Evolutionary conservation across 1,140 invertebrate species (phyloP), one percentile per base, ranked within the genome.

Genomic region (Tetraneura akinire): DNA sequence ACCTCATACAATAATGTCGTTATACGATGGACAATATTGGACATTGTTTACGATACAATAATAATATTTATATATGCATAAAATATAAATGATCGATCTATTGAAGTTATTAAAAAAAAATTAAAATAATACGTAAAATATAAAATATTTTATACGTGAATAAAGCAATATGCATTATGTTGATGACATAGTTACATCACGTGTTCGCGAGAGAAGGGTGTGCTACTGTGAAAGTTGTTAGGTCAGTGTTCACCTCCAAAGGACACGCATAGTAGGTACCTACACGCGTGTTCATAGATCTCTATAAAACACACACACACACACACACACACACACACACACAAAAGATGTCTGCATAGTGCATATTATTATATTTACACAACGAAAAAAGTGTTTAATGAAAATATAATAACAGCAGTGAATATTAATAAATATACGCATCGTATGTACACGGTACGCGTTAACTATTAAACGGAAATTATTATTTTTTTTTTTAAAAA

Each of bases 181-280:
- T 78, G 74, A 78, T 78, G 74, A 49, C 74, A 78, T 78, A 29
- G 74, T 78, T 78, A 42, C 74, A 78, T 78, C 74, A 78, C 74
- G 74, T 60, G 74, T n/a, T 45, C 37, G 53, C 74, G 9, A 78
- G 74, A 78, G 74, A 78, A 78, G 74, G 74, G 74, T 78, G 74
- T 78, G 74, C 74, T 78, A 78, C 74, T 78, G 74, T 78, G 74
- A 78, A 78, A 78, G 74, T 78, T 78, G 74, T 78, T 78, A 60
- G 57, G 55, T 45, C 74, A 62, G 74, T 78, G 73, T 60, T 78
- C 74, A 78, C 74, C 32, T 78, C 53, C 53, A 78, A 62, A 78
- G 42, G 51, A 78, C 53, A 78, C 74, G 42, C 16, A 32, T 29
- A 68, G 21, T 66, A 53, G 51, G 18, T 57, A 68, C n/a, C n/a